These are phyloP conservation scores for Ophonus ardosiacus DNA, from an alignment of 2,888 invertebrate genomes.

Conservation along the genomic window DNA sequence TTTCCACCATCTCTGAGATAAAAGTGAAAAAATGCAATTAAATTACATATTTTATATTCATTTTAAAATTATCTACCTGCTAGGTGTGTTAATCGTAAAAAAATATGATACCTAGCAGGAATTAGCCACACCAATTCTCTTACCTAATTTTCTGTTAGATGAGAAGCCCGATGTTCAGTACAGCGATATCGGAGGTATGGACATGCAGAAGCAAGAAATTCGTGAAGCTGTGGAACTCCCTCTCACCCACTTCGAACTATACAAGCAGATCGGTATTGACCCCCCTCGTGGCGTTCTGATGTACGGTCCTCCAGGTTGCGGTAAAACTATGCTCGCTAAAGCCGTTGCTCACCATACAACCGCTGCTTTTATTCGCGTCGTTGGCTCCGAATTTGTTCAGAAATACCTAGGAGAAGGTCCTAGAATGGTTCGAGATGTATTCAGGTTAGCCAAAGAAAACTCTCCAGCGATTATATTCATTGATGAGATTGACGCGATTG, in stretches of 20 bases:
- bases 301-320: conserved; percentile 99
- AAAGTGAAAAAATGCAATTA: no score
- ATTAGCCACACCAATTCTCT: not conserved
- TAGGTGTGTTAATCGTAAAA: no score
- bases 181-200: conserved; percentile 99
- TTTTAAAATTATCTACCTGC: no score
- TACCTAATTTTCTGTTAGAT: conserved; percentile 79
- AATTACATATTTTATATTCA: no score
- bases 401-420: conserved; percentile 99
- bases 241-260: conserved; percentile 97
- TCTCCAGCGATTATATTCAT: conserved; percentile 99
- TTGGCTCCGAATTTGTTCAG: conserved; percentile 99
- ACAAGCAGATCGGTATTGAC: conserved; percentile 99
- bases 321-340: conserved; percentile 99
- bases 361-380: conserved; percentile 98
- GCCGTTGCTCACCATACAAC: conserved; percentile 99
- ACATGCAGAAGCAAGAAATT: conserved; percentile 99
- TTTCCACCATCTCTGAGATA: not conserved
- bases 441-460: conserved; percentile 98
- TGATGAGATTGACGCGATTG: conserved; percentile 99
- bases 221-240: conserved; percentile 99
- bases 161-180: conserved; percentile 99
- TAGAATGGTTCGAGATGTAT: conserved; percentile 99
- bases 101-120: no score
- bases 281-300: conserved; percentile 97